Evolutionary conservation across 2,888 invertebrate genomes (phyloP).

Genomic region (Agriopis aurantiaria): DNA sequence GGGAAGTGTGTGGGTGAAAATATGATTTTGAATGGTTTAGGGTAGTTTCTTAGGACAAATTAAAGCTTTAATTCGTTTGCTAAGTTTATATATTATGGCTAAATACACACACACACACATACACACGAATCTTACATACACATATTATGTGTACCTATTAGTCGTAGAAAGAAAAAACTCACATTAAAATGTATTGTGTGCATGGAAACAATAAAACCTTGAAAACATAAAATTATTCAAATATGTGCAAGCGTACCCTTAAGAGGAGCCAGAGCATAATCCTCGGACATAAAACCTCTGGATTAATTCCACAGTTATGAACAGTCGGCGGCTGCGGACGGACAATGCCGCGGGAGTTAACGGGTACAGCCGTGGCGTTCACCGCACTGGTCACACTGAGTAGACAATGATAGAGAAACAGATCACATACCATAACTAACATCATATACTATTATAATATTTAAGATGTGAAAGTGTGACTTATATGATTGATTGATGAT

Average conservation of each 20-base stretch:
- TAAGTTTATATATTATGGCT: no score
- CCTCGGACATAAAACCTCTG: conserved; percentile 25
- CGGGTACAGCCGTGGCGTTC: conserved; percentile 14
- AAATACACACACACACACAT: no score
- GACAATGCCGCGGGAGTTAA: conserved; percentile 32
- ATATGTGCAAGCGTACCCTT: conserved; percentile 12
- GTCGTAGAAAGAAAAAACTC: background rate
- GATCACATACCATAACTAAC: background rate
- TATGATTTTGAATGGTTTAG: background rate
- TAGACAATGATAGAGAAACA: background rate
- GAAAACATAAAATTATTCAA: conserved; percentile 12
- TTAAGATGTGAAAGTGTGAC: no score
- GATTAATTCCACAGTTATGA: conserved; percentile 35
- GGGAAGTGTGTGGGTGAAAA: background rate
- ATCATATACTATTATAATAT: no score
- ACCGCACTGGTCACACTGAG: background rate
- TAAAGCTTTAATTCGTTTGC: background rate
- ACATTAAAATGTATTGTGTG: background rate
- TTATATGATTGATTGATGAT: no score
- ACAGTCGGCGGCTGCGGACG: conserved; percentile 18
- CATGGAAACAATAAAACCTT: background rate
- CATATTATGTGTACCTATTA: background rate
- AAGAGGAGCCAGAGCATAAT: conserved; percentile 20
- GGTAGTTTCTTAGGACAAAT: background rate
- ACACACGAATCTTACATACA: background rate